Evolutionary conservation across 2,797 vertebrate species (phyloP), one percentile per base, ranked within the genome.

Genomic region (Zenarchopterus dispar): DNA sequence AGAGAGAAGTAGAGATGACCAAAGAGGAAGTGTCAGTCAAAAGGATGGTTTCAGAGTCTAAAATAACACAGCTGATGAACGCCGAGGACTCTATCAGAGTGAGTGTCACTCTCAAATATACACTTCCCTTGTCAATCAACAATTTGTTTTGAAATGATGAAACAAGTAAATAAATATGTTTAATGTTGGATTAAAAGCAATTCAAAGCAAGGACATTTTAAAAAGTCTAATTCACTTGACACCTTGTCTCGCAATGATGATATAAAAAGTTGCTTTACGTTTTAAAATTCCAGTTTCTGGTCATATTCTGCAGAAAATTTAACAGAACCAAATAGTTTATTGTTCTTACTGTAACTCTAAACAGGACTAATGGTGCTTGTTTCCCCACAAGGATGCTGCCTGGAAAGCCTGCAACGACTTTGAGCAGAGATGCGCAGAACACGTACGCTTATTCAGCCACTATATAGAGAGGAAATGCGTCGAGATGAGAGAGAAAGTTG

Each of bases 401-500:
- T 84, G 80, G 78, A 33, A 76, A 70, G 62, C 8, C 0, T 68
- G 73, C 41, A 56, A 84, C 15, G 66, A 85, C 23, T 63, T 77
- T 56, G 78, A 85, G 63, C 75, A 18, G 4, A 17, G 50, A 6
- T 84, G 71, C 8, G 19, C 1, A 0, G 73, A 80, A 9, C 24
- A 33, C 23, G 49, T 73, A 5, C 8, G 5, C 13, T 6, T 33
- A 5, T 81, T 70, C 0, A 1, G 56, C 48, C 2, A 6, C 9
- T 75, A 18, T 49, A 18, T 85, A 67, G 42, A 83, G 64, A 70
- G n/a, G 56, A 85, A 57, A 48, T 56, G 67, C 54, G 39, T 21
- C n/a, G 85, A 84, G 58, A 66, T 88, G 62, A 84, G 70, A 50
- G 72, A 60, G 9, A 78, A 74, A 59, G 74, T 78, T 17, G 74